These are phyloP conservation scores for Drosophila subpulchrella DNA, from an alignment of 1,140 invertebrate genomes.

Conservation along the genomic window DNA sequence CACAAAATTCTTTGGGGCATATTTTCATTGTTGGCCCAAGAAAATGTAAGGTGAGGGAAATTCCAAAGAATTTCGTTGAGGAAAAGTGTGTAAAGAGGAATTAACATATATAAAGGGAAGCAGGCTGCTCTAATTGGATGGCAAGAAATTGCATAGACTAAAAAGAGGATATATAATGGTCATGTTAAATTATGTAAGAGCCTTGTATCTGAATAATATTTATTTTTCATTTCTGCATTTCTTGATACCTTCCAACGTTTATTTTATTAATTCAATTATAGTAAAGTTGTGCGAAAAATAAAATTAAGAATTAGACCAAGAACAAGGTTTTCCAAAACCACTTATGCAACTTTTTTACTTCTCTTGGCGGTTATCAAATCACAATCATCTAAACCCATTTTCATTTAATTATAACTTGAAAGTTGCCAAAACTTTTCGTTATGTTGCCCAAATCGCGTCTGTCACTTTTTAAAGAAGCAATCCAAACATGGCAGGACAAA, in stretches of 20 bases:
- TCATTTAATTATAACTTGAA: conserved; percentile 50
- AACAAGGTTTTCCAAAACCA: neutral
- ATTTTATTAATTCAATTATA: too few relatives aligned
- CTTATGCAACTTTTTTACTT: neutral
- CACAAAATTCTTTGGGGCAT: conserved; percentile 44
- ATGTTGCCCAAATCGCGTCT: conserved; percentile 20
- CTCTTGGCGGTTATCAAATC: conserved; percentile 24
- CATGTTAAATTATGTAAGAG: too few relatives aligned
- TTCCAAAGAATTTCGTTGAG: conserved; percentile 21
- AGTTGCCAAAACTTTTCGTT: conserved; percentile 29
- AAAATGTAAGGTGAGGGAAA: conserved; percentile 25
- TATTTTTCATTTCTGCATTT: too few relatives aligned
- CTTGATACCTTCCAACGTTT: too few relatives aligned
- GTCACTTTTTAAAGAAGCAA: conserved; percentile 38
- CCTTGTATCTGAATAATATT: too few relatives aligned
- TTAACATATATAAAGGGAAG: conserved; percentile 24
- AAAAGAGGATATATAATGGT: too few relatives aligned
- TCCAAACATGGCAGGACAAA: conserved; percentile 42
- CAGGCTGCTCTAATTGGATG: conserved; percentile 32
- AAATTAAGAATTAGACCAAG: too few relatives aligned
- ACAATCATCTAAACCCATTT: conserved; percentile 33
- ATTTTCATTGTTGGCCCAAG: conserved; percentile 31
- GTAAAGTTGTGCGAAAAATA: too few relatives aligned
- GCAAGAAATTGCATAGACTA: neutral
- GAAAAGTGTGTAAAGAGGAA: conserved; percentile 34